Evolutionary conservation across 1,140 invertebrate genomes (phyloP), one percentile per base, ranked within the genome.

Genomic region (Calliopsis andreniformis): DNA sequence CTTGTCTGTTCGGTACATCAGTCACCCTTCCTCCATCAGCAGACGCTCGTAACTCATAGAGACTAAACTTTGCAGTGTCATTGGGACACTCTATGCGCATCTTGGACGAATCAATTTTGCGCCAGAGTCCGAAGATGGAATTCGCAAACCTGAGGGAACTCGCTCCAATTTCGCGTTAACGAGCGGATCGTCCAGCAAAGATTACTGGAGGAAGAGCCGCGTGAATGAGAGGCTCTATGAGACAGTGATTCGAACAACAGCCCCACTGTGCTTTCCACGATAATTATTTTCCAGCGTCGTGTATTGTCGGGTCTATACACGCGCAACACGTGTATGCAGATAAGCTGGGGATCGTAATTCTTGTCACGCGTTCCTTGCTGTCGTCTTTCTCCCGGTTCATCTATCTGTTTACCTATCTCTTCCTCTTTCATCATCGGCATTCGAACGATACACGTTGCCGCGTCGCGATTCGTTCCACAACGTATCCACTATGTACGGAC

Each of bases 401-500:
- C 68, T 78, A 81, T 76, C 51, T 76, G 51, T 78, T 82, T 58
- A 55, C 45, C 67, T 64, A 82, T 82, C 75, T 82, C 62, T 68
- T 72, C 56, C 43, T 67, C 79, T 78, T 82, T 82, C 80, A 49
- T 82, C 80, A 68, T 78, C 56, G 67, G 67, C 53, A 81, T 82
- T 78, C 63, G 75, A 67, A 75, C 62, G 71, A 75, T 75, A 75
- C n/a, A n/a, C 62, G 8, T 14, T 49, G 45, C 59, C 23, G 35
- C 18, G 47, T 5, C 35, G 25, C 45, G 67, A 72, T 67, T 73
- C 68, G 67, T 81, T 71, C 51, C 75, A 72, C 68, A 47, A 51
- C 59, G 73, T 70, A n/a, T 66, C 18, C 51, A 43, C 75, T 78
- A 82, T n/a, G n/a, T n/a, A n/a, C n/a, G n/a, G n/a, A n/a, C 67